A percentile compares a stretch with the other conserved stretches of the same genome.
Evolutionary conservation across 2,797 vertebrate species (phyloP).

Genomic region (Vespertilio murinus): DNA sequence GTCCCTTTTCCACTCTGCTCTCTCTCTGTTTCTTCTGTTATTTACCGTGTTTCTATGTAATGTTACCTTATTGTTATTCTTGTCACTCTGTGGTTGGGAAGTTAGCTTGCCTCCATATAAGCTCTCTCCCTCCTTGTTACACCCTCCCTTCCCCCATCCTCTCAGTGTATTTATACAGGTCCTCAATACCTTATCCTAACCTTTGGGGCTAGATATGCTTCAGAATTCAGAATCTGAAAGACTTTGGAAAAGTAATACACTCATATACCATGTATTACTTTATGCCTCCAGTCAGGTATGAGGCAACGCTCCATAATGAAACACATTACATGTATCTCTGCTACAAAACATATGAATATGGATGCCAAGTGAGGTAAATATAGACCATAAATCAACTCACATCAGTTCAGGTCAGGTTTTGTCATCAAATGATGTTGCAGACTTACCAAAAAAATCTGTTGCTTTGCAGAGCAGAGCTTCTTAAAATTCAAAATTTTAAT

Average conservation of each 20-base stretch:
- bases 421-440: not conserved
- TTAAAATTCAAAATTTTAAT: not conserved
- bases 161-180: not conserved
- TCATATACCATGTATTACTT: not conserved
- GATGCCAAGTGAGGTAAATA: not conserved
- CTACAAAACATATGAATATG: slow-evolving; percentile 29
- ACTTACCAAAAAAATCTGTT: not conserved
- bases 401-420: slow-evolving; percentile 23
- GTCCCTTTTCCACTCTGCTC: not conserved
- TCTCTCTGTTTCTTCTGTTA: not conserved
- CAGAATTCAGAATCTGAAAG: slow-evolving; percentile 39
- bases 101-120: not conserved
- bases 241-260: not conserved
- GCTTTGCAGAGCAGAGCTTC: not conserved
- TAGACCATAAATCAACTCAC: slow-evolving; percentile 13
- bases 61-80: slow-evolving; percentile 20
- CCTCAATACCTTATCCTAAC: not conserved
- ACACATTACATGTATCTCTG: slow-evolving; percentile 24
- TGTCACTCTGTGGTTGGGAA: not conserved
- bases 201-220: not conserved
- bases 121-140: not conserved
- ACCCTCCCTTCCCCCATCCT: not conserved
- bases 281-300: not conserved
- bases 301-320: slow-evolving; percentile 11
- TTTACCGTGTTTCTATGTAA: slow-evolving; percentile 4